Evolutionary conservation across 92 coral and sea anemone genomes (phyloP).

Genomic region (Paragorgia papillata): DNA sequence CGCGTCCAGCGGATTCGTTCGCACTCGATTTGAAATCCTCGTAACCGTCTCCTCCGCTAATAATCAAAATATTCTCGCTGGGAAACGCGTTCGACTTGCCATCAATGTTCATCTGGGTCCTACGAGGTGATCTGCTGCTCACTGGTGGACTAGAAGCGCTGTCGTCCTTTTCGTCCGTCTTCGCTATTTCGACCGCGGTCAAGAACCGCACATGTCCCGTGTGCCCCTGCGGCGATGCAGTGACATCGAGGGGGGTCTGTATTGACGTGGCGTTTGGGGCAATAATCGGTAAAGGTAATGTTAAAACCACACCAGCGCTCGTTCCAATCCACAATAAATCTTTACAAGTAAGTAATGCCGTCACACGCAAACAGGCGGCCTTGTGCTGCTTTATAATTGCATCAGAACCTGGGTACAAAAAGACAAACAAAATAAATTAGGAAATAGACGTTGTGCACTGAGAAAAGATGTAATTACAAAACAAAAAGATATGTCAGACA

Average conservation of each 20-base stretch:
- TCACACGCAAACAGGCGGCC: constrained; percentile 95
- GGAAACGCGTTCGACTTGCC: constrained; percentile 48
- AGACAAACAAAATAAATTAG: not conserved
- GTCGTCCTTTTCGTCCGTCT: constrained; percentile 70
- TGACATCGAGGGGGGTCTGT: constrained; percentile 88
- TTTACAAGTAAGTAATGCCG: constrained; percentile 91
- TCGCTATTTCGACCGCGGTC: constrained; percentile 93
- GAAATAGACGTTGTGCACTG: not conserved
- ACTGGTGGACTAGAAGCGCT: constrained; percentile 58
- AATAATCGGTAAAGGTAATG: constrained; percentile 92
- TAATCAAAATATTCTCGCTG: constrained; percentile 76
- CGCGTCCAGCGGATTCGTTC: constrained; percentile 99
- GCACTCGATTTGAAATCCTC: constrained; percentile 96
- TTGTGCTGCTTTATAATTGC: constrained; percentile 99
- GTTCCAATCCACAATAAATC: constrained; percentile 99
- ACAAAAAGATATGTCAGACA: too few relatives aligned
- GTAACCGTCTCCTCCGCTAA: constrained; percentile 99
- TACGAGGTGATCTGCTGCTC: constrained; percentile 63
- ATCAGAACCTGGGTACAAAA: constrained; percentile 75
- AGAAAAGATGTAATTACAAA: not conserved
- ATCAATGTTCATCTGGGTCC: constrained; percentile 26
- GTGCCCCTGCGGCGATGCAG: constrained; percentile 97
- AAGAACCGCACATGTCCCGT: constrained; percentile 99
- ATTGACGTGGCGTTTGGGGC: constrained; percentile 90
- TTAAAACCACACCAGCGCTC: constrained; percentile 98